These are phyloP conservation scores for Xyrauchen texanus DNA, from an alignment of 2,113 vertebrate species.

Conservation along the genomic window DNA sequence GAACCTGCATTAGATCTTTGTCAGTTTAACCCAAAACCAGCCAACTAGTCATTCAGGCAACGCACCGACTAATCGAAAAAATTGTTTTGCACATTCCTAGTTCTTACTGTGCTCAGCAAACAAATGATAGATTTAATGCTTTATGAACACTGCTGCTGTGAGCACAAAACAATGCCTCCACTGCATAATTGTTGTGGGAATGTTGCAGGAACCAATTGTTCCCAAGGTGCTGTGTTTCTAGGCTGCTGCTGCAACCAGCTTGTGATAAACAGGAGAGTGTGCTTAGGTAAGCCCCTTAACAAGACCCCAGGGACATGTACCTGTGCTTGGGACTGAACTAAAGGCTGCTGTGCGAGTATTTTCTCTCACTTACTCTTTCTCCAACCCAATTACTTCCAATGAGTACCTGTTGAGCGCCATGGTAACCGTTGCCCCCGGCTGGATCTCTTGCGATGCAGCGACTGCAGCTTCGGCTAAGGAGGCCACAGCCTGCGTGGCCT, in stretches of 20 bases:
- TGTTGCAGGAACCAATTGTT: constrained; percentile 66
- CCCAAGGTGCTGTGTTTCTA: constrained; percentile 47
- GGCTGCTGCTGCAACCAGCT: constrained; percentile 51
- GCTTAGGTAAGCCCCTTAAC: constrained; percentile 74
- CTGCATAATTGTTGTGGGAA: constrained; percentile 45
- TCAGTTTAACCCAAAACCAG: no score
- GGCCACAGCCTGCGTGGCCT: constrained; percentile 95
- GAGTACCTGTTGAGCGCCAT: constrained; percentile 97
- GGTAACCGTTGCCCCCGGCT: constrained; percentile 91
- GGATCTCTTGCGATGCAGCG: constrained; percentile 94
- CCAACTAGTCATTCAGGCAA: no score
- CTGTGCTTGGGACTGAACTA: constrained; percentile 57
- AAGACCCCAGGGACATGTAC: constrained; percentile 68
- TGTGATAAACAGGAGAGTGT: constrained; percentile 66
- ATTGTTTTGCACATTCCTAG: no score
- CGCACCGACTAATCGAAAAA: no score
- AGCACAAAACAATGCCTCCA: constrained; percentile 30
- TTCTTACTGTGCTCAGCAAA: no score
- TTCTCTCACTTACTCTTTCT: constrained; percentile 26
- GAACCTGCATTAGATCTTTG: no score
- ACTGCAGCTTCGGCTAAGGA: constrained; percentile 94
- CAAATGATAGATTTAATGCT: background rate
- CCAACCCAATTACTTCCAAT: constrained; percentile 16
- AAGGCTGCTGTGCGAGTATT: constrained; percentile 7
- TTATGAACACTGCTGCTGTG: background rate